These are phyloP conservation scores for Volucella inflata DNA, from an alignment of 2,888 invertebrate genomes.

Conservation along the genomic window DNA sequence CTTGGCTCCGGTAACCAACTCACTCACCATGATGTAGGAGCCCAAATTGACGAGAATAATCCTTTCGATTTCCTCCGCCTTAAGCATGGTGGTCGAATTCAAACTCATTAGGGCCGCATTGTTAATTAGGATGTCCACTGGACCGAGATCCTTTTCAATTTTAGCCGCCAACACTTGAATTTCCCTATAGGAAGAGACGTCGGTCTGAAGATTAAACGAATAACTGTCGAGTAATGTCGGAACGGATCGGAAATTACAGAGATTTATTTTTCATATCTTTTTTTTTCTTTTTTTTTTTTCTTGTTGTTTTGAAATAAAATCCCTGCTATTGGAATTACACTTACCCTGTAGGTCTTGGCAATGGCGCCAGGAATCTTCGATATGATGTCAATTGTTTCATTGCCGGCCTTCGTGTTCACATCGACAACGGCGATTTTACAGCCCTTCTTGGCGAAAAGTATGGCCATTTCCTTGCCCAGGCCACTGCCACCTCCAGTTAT, in stretches of 20 bases:
- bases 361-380: constrained; percentile 80
- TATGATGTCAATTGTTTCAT: constrained; percentile 81
- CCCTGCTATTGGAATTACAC: constrained; percentile 20
- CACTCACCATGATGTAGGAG: constrained; percentile 83
- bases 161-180: constrained; percentile 81
- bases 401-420: constrained; percentile 82
- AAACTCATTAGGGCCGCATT: constrained; percentile 84
- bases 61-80: constrained; percentile 82
- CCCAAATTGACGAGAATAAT: constrained; percentile 84
- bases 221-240: constrained; percentile 71
- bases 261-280: no score
- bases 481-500: constrained; percentile 84
- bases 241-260: constrained; percentile 62
- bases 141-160: constrained; percentile 82
- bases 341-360: constrained; percentile 82
- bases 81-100: constrained; percentile 81
- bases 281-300: no score
- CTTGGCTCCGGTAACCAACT: neutral
- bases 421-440: constrained; percentile 84
- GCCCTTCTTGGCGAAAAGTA: constrained; percentile 82
- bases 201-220: constrained; percentile 79
- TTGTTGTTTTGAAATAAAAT: constrained; percentile 37
- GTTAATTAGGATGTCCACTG: constrained; percentile 84
- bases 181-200: constrained; percentile 82
- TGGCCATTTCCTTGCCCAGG: constrained; percentile 83